Base-by-base conservation (phyloP, 2,113 vertebrate species). In the Columbina picui region DNA sequence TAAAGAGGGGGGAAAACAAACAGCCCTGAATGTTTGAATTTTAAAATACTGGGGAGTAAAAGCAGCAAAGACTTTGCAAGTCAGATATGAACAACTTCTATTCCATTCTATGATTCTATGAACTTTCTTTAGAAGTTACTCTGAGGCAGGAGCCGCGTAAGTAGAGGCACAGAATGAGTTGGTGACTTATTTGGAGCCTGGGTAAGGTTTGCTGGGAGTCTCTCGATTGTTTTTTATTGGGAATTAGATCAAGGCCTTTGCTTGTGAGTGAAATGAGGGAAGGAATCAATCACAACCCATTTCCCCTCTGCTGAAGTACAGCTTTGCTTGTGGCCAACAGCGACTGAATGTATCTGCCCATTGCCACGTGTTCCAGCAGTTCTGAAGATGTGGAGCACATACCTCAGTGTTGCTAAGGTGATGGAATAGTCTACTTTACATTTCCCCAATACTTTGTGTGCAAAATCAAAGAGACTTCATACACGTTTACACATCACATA, bases 291-390 rank as follows among this genome's bases (percentile, higher is more conserved):
- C n/a, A 23, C 25, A 73, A 89, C 39, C n/a, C 39, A 25, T 73
- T 85, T 96, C 38, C 50, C 16, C 41, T 96, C 39, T 79, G 80
- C 65, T 38, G 39, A 79, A 94, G 30, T 22, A 34, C 20, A 29
- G 63, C 79, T 39, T 86, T 19, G 13, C 36, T 73, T 69, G 39
- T 1, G 67, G 68, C 50, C 38, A 75, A 3, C 43, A 68, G 3
- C 8, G 52, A 81, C 47, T 57, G 49, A 75, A 79, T 3, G 1
- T 63, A 30, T 43, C 30, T 50, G 38, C 50, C 53, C 15, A 8
- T 2, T 45, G 68, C 53, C 32, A 11, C 19, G 49, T 17, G 6
- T 65, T 69, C 39, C 47, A 47, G 80, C 30, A 3, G 0, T 73
- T 86, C 59, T 56, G 65, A 43, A 84, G 79, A 32, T 1, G 3